Conservation (phyloP, 1,140 invertebrate genomes). For the Aphelenchoides fujianensis region DNA sequence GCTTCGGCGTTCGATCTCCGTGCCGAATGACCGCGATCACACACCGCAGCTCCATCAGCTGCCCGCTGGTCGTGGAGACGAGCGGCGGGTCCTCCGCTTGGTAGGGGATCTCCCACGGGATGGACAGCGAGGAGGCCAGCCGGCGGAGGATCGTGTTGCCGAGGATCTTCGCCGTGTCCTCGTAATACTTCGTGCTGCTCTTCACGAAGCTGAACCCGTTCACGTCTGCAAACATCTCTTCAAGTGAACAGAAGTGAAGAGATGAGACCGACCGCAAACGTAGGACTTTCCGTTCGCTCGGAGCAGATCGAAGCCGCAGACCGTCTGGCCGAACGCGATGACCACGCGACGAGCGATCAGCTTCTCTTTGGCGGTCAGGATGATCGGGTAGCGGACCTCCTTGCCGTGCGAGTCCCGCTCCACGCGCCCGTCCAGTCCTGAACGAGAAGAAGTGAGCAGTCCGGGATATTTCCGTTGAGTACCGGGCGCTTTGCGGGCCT, state of each 20-base stretch:
- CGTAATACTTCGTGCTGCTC: slow-evolving; percentile 98
- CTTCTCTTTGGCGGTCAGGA: slow-evolving; percentile 94
- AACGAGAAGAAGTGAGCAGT: slow-evolving; percentile 73
- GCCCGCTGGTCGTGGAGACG: slow-evolving; percentile 96
- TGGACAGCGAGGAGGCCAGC: slow-evolving; percentile 65
- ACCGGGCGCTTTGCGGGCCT: slow-evolving; percentile 95
- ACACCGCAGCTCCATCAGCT: slow-evolving; percentile 94
- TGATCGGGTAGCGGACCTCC: slow-evolving; percentile 96
- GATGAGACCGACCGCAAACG: slow-evolving; percentile 69
- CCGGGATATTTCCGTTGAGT: slow-evolving; percentile 83
- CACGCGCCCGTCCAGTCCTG: slow-evolving; percentile 77
- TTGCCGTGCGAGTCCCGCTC: slow-evolving; percentile 96
- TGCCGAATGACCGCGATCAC: slow-evolving; percentile 82
- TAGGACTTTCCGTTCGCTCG: slow-evolving; percentile 96
- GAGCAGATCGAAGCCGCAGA: slow-evolving; percentile 97
- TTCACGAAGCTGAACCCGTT: slow-evolving; percentile 99
- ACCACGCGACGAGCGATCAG: slow-evolving; percentile 97
- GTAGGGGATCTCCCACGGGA: slow-evolving; percentile 57
- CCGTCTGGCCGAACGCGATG: slow-evolving; percentile 95
- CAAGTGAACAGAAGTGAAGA: not conserved
- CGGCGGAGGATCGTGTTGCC: slow-evolving; percentile 63
- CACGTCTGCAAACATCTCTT: slow-evolving; percentile 76
- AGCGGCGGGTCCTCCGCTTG: slow-evolving; percentile 87
- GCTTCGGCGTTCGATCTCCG: slow-evolving; percentile 96
- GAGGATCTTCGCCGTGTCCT: slow-evolving; percentile 96